phyloP scores from a whole-genome alignment of 1,140 invertebrate species.

The Zophobas morio region DNA sequence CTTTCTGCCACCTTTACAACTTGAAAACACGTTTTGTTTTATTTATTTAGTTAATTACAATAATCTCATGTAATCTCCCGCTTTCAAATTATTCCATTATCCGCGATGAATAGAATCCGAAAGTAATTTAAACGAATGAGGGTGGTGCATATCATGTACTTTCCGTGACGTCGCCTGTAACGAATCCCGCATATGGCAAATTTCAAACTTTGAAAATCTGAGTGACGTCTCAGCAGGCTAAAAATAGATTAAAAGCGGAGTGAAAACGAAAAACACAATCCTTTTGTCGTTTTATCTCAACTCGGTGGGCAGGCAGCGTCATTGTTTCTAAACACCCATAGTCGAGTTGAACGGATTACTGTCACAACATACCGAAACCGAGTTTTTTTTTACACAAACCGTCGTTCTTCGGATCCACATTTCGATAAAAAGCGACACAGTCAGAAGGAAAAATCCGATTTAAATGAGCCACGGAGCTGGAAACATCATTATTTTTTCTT shows the following conservation, averaged over 20 bases:
- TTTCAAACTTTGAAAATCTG: constrained; percentile 38
- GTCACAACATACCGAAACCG: constrained; percentile 30
- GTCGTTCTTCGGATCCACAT: constrained; percentile 19
- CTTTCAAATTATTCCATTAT: too few species aligned
- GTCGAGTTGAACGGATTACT: constrained; percentile 40
- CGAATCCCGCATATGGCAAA: constrained; percentile 31
- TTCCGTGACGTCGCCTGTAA: constrained; percentile 1
- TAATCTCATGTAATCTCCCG: too few species aligned
- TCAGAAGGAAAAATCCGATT: constrained; percentile 29
- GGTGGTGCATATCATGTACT: not conserved
- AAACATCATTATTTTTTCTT: constrained; percentile 39
- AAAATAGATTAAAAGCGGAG: constrained; percentile 37
- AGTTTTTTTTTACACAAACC: constrained; percentile 21
- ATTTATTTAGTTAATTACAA: too few species aligned
- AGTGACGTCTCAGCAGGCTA: constrained; percentile 23
- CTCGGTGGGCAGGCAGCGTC: constrained; percentile 12
- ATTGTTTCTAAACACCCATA: constrained; percentile 28
- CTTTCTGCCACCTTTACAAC: too few species aligned
- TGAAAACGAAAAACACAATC: constrained; percentile 36
- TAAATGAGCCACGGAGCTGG: constrained; percentile 38
- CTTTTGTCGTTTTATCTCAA: constrained; percentile 30
- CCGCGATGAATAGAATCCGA: not conserved
- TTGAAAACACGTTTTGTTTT: too few species aligned
- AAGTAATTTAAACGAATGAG: not conserved
- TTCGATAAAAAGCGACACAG: constrained; percentile 16